These are phyloP conservation scores for Drosophila nigromelanica DNA, from an alignment of 1,140 invertebrate species.

Conservation along the genomic window DNA sequence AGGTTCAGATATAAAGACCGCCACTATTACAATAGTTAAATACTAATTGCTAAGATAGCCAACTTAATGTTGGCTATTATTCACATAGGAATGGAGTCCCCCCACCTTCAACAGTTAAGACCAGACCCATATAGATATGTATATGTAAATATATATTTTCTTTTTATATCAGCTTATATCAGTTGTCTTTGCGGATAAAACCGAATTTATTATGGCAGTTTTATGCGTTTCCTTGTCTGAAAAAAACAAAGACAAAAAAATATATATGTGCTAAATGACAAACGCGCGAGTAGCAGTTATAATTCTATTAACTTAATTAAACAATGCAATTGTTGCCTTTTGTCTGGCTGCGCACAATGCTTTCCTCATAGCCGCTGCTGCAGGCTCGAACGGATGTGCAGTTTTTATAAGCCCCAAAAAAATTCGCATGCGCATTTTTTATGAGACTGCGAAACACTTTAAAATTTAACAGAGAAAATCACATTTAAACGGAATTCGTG, in stretches of 20 bases:
- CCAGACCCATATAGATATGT: not conserved
- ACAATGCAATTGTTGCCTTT: slow-evolving; percentile 63
- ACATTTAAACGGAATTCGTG: not conserved
- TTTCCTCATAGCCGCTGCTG: slow-evolving; percentile 1
- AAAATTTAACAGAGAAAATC: slow-evolving; percentile 33
- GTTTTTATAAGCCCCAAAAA: slow-evolving; percentile 31
- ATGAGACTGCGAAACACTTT: slow-evolving; percentile 38
- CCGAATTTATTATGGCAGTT: slow-evolving; percentile 68
- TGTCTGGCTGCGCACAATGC: slow-evolving; percentile 45
- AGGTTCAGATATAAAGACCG: too few species aligned
- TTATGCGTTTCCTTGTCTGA: slow-evolving; percentile 44
- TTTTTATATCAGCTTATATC: slow-evolving; percentile 23
- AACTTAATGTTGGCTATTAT: not conserved
- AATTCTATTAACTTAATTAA: slow-evolving; percentile 81
- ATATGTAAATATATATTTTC: not conserved
- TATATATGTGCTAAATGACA: slow-evolving; percentile 23
- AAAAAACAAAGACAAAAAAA: slow-evolving; percentile 15
- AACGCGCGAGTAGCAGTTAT: slow-evolving; percentile 57
- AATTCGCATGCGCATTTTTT: slow-evolving; percentile 54
- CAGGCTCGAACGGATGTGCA: slow-evolving; percentile 17
- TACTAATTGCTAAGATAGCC: slow-evolving; percentile 14
- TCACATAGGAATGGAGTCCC: not conserved
- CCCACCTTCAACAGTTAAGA: not conserved
- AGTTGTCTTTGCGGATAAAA: slow-evolving; percentile 52
- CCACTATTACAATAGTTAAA: not conserved